Conservation (phyloP, 2,113 vertebrate species). For the Neogale vison region DNA sequence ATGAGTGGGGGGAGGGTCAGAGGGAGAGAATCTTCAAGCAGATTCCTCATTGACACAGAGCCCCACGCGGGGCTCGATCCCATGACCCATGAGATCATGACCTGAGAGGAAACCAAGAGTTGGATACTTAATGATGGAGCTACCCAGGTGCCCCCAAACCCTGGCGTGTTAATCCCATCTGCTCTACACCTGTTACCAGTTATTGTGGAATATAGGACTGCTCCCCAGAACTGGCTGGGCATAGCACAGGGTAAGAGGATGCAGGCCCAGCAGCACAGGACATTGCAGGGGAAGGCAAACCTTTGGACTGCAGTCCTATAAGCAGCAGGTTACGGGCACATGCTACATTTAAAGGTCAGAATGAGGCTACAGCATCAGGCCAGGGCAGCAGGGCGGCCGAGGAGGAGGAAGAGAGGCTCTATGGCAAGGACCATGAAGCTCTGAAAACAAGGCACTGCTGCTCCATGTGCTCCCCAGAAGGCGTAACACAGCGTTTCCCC, state of each 20-base stretch:
- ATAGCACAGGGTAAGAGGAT: background rate
- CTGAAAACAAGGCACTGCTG: background rate
- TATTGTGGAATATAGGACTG: background rate
- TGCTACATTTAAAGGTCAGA: background rate
- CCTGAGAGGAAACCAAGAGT: background rate
- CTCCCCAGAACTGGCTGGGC: background rate
- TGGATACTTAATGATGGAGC: background rate
- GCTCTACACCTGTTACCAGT: background rate
- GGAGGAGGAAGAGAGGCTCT: background rate
- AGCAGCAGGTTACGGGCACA: background rate
- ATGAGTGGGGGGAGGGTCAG: background rate
- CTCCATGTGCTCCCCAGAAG: accelerated
- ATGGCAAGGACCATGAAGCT: background rate
- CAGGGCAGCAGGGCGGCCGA: background rate
- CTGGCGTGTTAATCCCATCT: background rate
- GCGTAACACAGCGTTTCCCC: background rate
- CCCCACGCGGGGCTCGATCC: background rate
- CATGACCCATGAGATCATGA: background rate
- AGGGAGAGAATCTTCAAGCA: background rate
- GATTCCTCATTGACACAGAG: background rate
- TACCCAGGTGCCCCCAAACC: background rate
- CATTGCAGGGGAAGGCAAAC: background rate
- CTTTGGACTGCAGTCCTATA: no score
- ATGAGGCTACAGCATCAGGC: background rate
- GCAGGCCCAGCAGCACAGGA: background rate